Evolutionary conservation across 2,888 invertebrate species (phyloP).

Genomic region (Sipha maydis): DNA sequence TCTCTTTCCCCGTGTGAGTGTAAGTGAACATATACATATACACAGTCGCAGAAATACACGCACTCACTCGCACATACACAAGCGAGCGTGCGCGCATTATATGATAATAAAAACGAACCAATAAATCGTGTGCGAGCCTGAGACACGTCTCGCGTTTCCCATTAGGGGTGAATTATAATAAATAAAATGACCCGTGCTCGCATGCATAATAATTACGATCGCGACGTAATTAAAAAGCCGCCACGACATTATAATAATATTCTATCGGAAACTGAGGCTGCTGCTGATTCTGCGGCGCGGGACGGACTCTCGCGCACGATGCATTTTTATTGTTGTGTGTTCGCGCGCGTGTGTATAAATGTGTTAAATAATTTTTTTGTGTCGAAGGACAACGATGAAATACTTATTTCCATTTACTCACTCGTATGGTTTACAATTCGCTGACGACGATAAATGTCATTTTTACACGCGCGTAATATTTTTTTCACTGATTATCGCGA

Average conservation of each 20-base stretch:
- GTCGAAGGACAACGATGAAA: constrained; percentile 7
- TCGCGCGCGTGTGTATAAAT: neutral
- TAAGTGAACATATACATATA: no score
- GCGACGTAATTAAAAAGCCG: constrained; percentile 49
- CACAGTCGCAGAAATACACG: no score
- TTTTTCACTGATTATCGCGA: constrained; percentile 1
- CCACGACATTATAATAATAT: neutral
- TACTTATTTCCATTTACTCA: neutral
- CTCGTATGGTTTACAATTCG: neutral
- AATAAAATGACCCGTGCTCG: neutral
- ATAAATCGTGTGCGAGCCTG: constrained; percentile 51
- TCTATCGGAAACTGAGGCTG: neutral
- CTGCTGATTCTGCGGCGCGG: neutral
- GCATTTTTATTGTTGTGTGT: neutral
- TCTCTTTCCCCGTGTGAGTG: neutral
- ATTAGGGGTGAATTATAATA: constrained; percentile 58
- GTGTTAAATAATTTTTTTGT: neutral
- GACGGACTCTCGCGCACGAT: neutral
- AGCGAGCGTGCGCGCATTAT: neutral
- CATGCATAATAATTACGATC: constrained; percentile 18
- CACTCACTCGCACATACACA: neutral
- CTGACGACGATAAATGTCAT: constrained; percentile 30
- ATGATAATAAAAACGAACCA: constrained; percentile 52
- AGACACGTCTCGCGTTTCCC: constrained; percentile 45
- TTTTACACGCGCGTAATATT: constrained; percentile 36